Conservation (phyloP, 2,888 invertebrate species). For the Phyto melanocephala region DNA sequence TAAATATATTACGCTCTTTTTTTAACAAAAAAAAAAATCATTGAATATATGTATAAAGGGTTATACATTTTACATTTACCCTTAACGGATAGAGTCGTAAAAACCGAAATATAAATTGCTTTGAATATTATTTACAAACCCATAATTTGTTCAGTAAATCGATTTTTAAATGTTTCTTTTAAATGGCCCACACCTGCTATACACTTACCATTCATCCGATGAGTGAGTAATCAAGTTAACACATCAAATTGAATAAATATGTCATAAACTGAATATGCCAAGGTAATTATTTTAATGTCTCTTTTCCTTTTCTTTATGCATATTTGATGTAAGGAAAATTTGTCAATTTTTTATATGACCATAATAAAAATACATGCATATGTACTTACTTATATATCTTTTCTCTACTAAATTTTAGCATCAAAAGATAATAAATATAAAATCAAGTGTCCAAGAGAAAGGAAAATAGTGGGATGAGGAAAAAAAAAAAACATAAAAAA, state of each 20-base stretch:
- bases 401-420: no score
- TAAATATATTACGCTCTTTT: no score
- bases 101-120: conserved; percentile 48
- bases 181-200: conserved; percentile 41
- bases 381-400: not conserved
- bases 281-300: conserved; percentile 46
- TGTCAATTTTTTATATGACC: not conserved
- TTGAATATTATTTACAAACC: conserved; percentile 57
- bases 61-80: conserved; percentile 34
- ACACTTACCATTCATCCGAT: not conserved
- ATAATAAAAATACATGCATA: conserved; percentile 5
- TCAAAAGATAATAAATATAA: no score
- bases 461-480: no score
- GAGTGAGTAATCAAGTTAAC: conserved; percentile 46
- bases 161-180: conserved; percentile 31
- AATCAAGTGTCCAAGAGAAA: no score
- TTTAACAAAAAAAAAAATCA: no score
- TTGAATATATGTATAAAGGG: conserved; percentile 45
- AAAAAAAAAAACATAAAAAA: no score
- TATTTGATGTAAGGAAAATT: not conserved
- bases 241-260: conserved; percentile 59
- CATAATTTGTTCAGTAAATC: conserved; percentile 60
- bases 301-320: conserved; percentile 8
- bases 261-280: conserved; percentile 32
- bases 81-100: conserved; percentile 31